phyloP scores from a whole-genome alignment of 2,113 vertebrate genomes.

The Campylorhamphus procurvoides region DNA sequence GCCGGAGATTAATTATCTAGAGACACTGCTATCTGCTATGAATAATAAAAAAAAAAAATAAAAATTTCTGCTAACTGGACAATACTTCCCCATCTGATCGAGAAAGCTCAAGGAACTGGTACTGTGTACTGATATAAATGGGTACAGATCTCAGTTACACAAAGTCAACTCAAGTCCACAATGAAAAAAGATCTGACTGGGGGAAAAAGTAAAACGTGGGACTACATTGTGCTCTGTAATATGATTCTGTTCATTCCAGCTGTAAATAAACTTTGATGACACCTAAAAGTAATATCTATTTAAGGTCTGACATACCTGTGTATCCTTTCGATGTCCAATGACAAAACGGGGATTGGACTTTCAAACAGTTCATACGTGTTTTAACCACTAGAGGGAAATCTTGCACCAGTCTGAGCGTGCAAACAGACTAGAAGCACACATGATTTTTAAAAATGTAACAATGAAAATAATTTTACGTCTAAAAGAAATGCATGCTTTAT shows the following conservation, averaged over 20 bases:
- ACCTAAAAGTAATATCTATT: neutral
- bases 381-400: conserved; percentile 34
- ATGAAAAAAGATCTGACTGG: neutral
- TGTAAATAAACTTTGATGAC: neutral
- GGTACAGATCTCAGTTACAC: neutral
- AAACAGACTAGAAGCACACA: neutral
- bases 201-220: fast-evolving
- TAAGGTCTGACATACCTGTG: neutral
- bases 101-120: neutral
- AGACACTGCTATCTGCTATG: neutral
- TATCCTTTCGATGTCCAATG: fast-evolving
- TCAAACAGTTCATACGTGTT: fast-evolving
- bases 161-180: neutral
- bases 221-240: neutral
- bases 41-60: too few relatives aligned
- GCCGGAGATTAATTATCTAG: neutral
- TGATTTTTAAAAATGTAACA: neutral
- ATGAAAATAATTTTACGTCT: neutral
- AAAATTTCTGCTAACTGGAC: neutral
- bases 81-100: fast-evolving
- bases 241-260: neutral
- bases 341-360: fast-evolving
- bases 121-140: neutral
- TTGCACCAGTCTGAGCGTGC: neutral
- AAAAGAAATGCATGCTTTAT: fast-evolving